Evolutionary conservation across 1,140 invertebrate species (phyloP).

Genomic region (Drosophila setifemur): DNA sequence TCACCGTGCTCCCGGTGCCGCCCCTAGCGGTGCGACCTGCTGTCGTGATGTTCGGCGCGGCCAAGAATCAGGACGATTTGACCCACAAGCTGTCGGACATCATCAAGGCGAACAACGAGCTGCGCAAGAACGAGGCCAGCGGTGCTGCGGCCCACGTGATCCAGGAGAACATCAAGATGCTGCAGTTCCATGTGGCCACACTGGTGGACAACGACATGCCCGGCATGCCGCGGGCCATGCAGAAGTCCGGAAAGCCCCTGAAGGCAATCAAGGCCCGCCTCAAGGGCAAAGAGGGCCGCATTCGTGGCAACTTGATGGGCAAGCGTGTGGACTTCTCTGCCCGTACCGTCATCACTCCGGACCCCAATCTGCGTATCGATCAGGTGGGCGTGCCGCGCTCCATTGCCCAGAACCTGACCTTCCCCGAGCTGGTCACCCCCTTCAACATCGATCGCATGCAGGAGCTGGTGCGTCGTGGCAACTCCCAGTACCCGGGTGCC

Average conservation of each 20-base stretch:
- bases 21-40: conserved; percentile 96
- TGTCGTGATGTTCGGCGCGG: conserved; percentile 99
- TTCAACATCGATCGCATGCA: conserved; percentile 99
- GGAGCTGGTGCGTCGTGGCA: conserved; percentile 96
- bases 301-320: conserved; percentile 99
- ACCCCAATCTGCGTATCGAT: conserved; percentile 99
- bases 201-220: conserved; percentile 99
- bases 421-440: conserved; percentile 99
- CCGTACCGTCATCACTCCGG: conserved; percentile 99
- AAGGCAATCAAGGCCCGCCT: conserved; percentile 97
- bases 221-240: conserved; percentile 97
- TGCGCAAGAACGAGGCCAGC: conserved; percentile 96
- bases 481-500: conserved; percentile 98
- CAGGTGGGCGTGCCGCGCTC: conserved; percentile 99
- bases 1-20: conserved; percentile 98
- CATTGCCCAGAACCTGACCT: conserved; percentile 99
- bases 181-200: conserved; percentile 99
- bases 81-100: conserved; percentile 99
- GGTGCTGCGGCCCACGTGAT: conserved; percentile 99
- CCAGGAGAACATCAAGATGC: conserved; percentile 97
- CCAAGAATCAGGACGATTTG: conserved; percentile 99
- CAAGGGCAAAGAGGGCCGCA: conserved; percentile 98
- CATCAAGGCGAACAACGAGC: conserved; percentile 99
- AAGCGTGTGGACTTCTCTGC: conserved; percentile 99
- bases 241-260: conserved; percentile 98